Evolutionary conservation across 1,140 invertebrate species (phyloP), one percentile per base, ranked within the genome.

Genomic region (Panagrolaimus sp.): DNA sequence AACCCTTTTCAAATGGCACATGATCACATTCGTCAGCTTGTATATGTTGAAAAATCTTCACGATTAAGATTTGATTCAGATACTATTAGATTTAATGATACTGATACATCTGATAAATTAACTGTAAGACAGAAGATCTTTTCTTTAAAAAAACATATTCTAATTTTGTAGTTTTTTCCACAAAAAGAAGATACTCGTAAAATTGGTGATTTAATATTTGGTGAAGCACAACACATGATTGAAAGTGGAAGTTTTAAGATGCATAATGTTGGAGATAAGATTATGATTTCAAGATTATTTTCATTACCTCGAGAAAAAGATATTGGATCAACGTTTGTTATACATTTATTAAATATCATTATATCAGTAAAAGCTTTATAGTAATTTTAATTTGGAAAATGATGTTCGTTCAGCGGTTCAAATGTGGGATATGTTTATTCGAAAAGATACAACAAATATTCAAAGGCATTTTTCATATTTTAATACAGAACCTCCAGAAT

Each of bases 401-500:
- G 51, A 57, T 57, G 51, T 27, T 20, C 9, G 27, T 25, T 57
- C 51, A 2, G 51, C 27, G 20, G n/a, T 57, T n/a, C 51, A 57
- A 16, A 57, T 57, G 51, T 57, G 51, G 51, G 51, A 57, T 57
- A 27, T 27, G 8, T 16, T 25, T 27, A 16, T 48, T 48, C 47
- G 27, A 20, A 27, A 20, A 13, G 51, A 13, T 11, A 27, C 9
- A n/a, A n/a, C n/a, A 13, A 27, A 27, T 27, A 23, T 11, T 57
- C 14, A 57, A 20, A 27, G n/a, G 51, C 3, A 16, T 23, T 27
- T 11, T 20, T 57, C 51, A 20, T n/a, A 27, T 27, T 57, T 57
- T 27, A 57, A 57, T 23, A 57, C 51, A 20, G n/a, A 57, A 4
- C 11, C 51, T 57, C 51, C 51, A 3, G 51, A 57, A 25, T 57